These are phyloP conservation scores for Menura novaehollandiae DNA, from an alignment of 2,113 vertebrate species.

Conservation along the genomic window DNA sequence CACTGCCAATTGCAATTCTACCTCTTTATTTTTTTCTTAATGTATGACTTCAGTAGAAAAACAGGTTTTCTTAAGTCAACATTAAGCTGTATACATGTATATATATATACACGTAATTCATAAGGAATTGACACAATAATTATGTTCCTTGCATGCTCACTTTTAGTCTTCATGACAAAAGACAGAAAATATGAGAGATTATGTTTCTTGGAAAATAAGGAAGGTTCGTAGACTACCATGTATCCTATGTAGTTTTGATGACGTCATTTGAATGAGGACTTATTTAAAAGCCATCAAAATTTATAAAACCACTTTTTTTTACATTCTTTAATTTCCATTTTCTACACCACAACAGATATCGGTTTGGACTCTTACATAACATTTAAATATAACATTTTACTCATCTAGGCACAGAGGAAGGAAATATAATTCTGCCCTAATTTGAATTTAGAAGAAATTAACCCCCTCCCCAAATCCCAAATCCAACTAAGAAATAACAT, in stretches of 20 bases:
- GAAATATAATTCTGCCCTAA: neutral
- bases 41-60: neutral
- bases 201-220: neutral
- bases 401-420: neutral
- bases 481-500: neutral
- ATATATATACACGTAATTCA: neutral
- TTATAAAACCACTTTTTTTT: neutral
- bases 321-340: neutral
- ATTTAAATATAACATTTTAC: neutral
- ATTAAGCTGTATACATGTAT: neutral
- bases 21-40: neutral
- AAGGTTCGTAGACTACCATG: neutral
- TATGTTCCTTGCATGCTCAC: neutral
- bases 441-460: neutral
- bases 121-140: neutral
- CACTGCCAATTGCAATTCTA: neutral
- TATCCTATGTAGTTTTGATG: neutral
- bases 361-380: neutral
- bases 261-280: neutral
- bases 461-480: neutral
- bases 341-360: neutral
- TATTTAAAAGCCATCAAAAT: neutral
- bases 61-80: neutral
- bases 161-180: neutral
- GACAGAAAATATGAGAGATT: neutral